phyloP scores from a whole-genome alignment of 2,888 invertebrate species.

The Epirrita christyi region DNA sequence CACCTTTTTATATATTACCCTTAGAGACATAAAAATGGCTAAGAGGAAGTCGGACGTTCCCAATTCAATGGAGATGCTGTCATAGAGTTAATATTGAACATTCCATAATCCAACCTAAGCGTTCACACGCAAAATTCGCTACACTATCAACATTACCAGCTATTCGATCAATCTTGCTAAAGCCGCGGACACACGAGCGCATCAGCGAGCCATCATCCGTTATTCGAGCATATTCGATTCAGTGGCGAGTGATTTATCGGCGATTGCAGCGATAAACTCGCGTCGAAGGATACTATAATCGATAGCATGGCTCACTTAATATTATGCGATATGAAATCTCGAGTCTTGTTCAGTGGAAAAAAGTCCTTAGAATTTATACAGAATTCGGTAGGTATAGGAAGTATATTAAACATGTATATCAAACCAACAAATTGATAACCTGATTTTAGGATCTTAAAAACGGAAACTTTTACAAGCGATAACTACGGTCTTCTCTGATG shows the following conservation, averaged over 20 bases:
- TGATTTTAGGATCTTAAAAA: too few species aligned
- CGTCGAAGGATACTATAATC: conserved; percentile 69
- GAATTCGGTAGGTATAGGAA: too few species aligned
- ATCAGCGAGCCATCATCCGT: conserved; percentile 54
- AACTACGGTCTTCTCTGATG: too few species aligned
- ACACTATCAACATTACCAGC: conserved; percentile 10
- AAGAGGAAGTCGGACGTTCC: not conserved
- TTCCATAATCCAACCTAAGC: conserved; percentile 3
- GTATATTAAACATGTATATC: too few species aligned
- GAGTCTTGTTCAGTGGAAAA: not conserved
- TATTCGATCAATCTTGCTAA: conserved; percentile 50
- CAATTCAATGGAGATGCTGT: too few species aligned
- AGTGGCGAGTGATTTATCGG: conserved; percentile 67
- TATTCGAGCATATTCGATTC: conserved; percentile 54
- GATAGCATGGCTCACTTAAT: conserved; percentile 66
- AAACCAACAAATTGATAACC: too few species aligned
- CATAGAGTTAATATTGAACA: not conserved
- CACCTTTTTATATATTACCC: conserved; percentile 15
- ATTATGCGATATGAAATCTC: conserved; percentile 44
- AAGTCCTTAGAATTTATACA: too few species aligned
- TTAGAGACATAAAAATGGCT: not conserved
- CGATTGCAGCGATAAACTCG: conserved; percentile 67
- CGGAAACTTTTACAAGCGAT: too few species aligned
- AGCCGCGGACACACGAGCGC: conserved; percentile 49
- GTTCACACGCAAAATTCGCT: conserved; percentile 9